Percentiles rank a stretch among this genome's conserved stretches.
Evolutionary conservation across 2,113 vertebrate species (phyloP).

Genomic region (Daubentonia madagascariensis): DNA sequence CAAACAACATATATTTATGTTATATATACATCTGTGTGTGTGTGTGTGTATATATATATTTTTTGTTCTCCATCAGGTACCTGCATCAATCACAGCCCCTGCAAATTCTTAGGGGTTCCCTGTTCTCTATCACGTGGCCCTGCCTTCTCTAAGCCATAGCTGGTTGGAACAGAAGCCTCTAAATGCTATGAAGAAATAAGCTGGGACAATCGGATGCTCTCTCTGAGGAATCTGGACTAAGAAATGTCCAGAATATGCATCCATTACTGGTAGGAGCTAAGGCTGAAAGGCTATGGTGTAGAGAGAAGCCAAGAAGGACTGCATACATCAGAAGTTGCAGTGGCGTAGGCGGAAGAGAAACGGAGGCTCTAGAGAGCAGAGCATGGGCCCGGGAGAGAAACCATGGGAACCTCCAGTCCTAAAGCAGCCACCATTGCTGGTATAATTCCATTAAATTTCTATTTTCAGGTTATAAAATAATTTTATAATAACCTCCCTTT

Average conservation of each 20-base stretch:
- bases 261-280: neutral
- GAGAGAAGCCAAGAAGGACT: neutral
- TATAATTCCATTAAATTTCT: neutral
- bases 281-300: neutral
- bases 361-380: neutral
- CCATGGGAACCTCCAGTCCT: accelerated
- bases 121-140: neutral
- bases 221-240: neutral
- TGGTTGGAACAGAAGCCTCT: neutral
- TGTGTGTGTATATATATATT: too few species aligned
- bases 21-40: neutral
- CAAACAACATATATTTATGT: neutral
- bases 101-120: too few species aligned
- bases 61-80: neutral
- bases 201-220: neutral
- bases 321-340: neutral
- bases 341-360: neutral
- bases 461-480: neutral
- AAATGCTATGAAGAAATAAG: neutral
- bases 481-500: neutral
- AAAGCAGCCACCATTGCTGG: neutral
- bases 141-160: neutral
- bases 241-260: neutral
- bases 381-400: neutral
- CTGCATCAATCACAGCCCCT: neutral